Conservation (phyloP, 1,140 invertebrate genomes). For the Brachionus manjavacas region DNA sequence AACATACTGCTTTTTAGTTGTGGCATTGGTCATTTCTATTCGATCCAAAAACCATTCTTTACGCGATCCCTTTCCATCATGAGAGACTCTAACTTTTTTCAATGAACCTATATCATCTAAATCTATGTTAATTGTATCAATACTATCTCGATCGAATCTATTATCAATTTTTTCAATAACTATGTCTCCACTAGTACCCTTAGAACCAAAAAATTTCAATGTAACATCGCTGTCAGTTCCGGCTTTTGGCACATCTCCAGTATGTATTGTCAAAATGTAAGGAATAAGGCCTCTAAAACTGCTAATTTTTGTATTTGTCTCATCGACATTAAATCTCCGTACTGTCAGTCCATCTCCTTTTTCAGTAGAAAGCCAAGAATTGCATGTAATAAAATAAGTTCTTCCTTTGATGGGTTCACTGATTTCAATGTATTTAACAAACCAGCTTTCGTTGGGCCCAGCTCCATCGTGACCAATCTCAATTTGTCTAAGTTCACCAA, state of each 20-base stretch:
- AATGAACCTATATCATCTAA: conserved; percentile 55
- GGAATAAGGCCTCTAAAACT: conserved; percentile 51
- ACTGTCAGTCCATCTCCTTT: conserved; percentile 53
- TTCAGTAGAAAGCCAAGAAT: conserved; percentile 53
- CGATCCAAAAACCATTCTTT: conserved; percentile 55
- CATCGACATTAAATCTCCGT: conserved; percentile 50
- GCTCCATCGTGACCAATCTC: conserved; percentile 57
- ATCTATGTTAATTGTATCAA: conserved; percentile 54
- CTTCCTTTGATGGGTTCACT: conserved; percentile 56
- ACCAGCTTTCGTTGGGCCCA: conserved; percentile 53
- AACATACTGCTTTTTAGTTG: neutral
- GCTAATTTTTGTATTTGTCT: conserved; percentile 51
- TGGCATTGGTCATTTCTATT: conserved; percentile 45
- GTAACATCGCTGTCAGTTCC: conserved; percentile 58
- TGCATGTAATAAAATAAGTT: conserved; percentile 53
- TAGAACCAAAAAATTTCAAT: conserved; percentile 53
- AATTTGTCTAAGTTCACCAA: conserved; percentile 53
- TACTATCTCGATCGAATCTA: conserved; percentile 53
- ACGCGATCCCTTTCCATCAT: conserved; percentile 50
- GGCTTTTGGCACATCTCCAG: conserved; percentile 56
- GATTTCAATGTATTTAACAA: conserved; percentile 53
- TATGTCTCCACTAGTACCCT: conserved; percentile 48
- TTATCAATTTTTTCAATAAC: conserved; percentile 52
- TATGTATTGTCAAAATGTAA: conserved; percentile 58
- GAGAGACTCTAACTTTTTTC: conserved; percentile 54